phyloP scores from a whole-genome alignment of 2,797 vertebrate genomes.

The Rhadinocentrus ornatus region DNA sequence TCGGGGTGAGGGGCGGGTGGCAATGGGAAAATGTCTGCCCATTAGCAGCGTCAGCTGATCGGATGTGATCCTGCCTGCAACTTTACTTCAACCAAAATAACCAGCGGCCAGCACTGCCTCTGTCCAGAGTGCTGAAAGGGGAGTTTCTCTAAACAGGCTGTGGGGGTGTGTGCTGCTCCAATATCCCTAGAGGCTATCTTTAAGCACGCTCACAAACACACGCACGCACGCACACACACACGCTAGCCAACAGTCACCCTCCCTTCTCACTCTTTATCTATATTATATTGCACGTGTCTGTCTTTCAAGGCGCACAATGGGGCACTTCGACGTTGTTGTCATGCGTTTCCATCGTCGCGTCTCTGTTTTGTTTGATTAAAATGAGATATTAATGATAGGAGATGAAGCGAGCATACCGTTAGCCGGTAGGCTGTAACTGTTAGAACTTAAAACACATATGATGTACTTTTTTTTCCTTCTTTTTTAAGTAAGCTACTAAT shows the following conservation, averaged over 20 bases:
- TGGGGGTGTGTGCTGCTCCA: constrained; percentile 59
- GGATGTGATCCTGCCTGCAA: constrained; percentile 43
- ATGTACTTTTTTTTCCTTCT: background rate
- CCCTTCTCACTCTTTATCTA: constrained; percentile 35
- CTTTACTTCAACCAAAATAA: constrained; percentile 26
- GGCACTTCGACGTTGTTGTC: constrained; percentile 67
- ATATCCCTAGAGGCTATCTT: constrained; percentile 33
- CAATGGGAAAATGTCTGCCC: constrained; percentile 43
- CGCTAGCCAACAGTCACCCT: constrained; percentile 26
- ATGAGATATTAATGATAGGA: constrained; percentile 51
- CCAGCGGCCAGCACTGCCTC: constrained; percentile 62
- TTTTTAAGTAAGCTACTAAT: background rate
- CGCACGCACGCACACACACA: background rate
- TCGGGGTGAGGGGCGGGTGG: constrained; percentile 21
- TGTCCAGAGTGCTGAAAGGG: constrained; percentile 88
- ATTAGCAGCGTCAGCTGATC: constrained; percentile 73
- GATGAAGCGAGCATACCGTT: constrained; percentile 21
- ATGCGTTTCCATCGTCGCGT: constrained; percentile 60
- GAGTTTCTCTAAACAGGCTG: constrained; percentile 62
- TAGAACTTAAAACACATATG: background rate
- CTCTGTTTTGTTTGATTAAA: constrained; percentile 67
- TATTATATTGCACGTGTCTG: constrained; percentile 77
- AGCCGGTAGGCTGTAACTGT: background rate
- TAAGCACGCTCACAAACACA: constrained; percentile 20
- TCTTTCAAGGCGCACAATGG: constrained; percentile 76